Base-by-base conservation (phyloP, 2,797 vertebrate genomes). In the Phalloptychus januarius region DNA sequence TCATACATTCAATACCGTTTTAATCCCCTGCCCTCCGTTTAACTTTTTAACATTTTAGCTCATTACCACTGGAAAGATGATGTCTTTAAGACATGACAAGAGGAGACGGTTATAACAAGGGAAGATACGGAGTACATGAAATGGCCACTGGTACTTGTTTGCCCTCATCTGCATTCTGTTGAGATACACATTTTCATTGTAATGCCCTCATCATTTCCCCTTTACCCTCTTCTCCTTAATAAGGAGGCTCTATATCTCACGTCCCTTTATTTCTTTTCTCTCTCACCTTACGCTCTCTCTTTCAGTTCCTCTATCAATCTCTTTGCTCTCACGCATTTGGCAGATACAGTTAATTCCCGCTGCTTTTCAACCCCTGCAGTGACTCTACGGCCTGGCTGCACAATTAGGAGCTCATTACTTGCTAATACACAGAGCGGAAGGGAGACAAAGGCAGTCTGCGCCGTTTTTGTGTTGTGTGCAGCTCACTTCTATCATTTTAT, bases 321-420 rank as follows among this genome's bases (percentile, higher is more conserved):
- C 74, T 82, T 79, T 89, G 79, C 40, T 80, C 79, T 13, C 2
- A 50, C 82, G 78, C 83, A 79, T 84, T 85, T 83, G 87, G 65
- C 85, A 86, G 90, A 89, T 89, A 91, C 42, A 87, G 78, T 90
- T 91, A 50, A 85, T 87, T 85, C 44, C 2, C 72, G 40, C 71
- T 76, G 78, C 74, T 89, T 89, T 79, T 79, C 85, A 75, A 83
- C 78, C 89, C 84, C 86, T 33, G 81, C 88, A 88, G 83, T 90
- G 86, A 86, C 88, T 91, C 80, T 72, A 81, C 83, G 91, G 83
- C 90, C 92, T 85, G 76, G 89, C 87, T 90, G 75, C 85, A 86
- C 91, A 94, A 94, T 94, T 92, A 93, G 89, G 85, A 90, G 84
- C 90, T 92, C 91, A 94, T 93, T 93, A 94, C 85, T 88, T 87